Conservation (phyloP, 2,797 vertebrate species). For the Melopsittacus undulatus region DNA sequence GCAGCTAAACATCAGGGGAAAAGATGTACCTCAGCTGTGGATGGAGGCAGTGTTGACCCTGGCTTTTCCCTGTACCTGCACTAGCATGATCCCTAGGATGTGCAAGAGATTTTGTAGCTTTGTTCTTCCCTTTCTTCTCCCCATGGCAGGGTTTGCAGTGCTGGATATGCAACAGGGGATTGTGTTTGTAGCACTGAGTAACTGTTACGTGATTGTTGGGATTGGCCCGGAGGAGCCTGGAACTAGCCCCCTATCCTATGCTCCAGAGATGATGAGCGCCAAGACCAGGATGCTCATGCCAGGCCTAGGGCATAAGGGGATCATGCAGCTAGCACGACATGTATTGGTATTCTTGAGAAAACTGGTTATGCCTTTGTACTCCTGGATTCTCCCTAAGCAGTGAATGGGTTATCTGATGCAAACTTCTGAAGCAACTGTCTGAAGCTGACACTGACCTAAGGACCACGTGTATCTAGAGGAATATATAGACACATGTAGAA, state of each 20-base stretch:
- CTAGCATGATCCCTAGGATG: rapidly evolving
- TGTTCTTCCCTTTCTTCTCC: not conserved
- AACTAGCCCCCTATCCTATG: not conserved
- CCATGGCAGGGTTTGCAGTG: not conserved
- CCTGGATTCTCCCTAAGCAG: not conserved
- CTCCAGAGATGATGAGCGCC: rapidly evolving
- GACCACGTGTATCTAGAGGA: rapidly evolving
- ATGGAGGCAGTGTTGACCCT: not conserved
- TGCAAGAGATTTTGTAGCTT: not conserved
- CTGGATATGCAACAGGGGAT: not conserved
- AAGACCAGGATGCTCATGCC: not conserved
- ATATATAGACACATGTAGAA: rapidly evolving
- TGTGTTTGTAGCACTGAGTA: not conserved
- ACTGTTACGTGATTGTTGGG: not conserved
- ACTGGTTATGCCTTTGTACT: not conserved
- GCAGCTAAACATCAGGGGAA: not conserved
- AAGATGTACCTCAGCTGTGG: not conserved
- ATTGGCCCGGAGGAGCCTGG: not conserved
- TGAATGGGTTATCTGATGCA: not conserved
- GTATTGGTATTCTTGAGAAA: not conserved
- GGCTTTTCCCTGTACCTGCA: not conserved
- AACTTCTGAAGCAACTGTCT: not conserved
- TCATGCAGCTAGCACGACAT: rapidly evolving
- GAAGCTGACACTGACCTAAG: not conserved
- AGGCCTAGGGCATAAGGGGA: rapidly evolving